phyloP scores from a whole-genome alignment of 1,140 invertebrate genomes.

The Caenorhabditis inopinata region DNA sequence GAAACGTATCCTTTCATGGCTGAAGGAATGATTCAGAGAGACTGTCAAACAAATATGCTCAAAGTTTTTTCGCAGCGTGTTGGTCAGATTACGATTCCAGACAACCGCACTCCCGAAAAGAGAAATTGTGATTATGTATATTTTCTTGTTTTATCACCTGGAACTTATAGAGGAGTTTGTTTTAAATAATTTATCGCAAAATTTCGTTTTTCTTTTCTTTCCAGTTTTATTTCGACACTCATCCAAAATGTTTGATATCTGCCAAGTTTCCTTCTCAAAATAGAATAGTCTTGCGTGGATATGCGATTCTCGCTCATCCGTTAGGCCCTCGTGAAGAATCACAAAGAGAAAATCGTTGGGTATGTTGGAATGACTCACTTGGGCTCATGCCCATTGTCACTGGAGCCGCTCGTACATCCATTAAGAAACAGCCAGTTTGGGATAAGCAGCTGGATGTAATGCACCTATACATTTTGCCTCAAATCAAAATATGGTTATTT shows the following conservation, averaged over 20 bases:
- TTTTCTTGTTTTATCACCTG: background rate
- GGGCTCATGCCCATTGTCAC: background rate
- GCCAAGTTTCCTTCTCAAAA: background rate
- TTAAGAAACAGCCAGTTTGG: background rate
- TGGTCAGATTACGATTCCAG: background rate
- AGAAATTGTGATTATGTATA: constrained; percentile 15
- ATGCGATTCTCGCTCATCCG: background rate
- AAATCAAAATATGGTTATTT: background rate
- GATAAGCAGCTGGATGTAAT: background rate
- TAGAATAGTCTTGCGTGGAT: background rate
- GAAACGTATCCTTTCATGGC: background rate
- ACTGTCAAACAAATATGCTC: background rate
- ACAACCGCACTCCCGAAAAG: background rate
- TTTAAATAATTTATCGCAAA: background rate
- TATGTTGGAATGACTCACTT: constrained; percentile 2
- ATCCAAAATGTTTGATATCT: background rate
- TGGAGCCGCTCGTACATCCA: background rate
- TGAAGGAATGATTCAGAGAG: background rate
- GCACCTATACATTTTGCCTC: background rate
- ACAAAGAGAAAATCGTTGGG: background rate
- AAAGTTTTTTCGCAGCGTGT: background rate
- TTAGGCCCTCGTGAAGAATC: background rate
- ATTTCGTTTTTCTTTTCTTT: background rate
- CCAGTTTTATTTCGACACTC: background rate
- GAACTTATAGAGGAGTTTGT: background rate